These are phyloP conservation scores for Acronicta leporina DNA, from an alignment of 2,888 invertebrate species.

Conservation along the genomic window DNA sequence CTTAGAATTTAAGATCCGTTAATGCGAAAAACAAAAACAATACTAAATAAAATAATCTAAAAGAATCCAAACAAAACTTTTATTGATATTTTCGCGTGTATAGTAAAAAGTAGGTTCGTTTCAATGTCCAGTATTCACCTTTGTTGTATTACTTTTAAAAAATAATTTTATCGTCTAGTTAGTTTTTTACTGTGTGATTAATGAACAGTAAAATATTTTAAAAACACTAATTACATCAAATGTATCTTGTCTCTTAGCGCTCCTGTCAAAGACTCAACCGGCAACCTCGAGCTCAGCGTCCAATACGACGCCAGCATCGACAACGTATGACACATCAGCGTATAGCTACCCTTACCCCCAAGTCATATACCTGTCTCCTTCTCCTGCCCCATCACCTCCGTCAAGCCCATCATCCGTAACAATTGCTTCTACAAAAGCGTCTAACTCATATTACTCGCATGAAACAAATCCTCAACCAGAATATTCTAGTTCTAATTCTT, in stretches of 20 bases:
- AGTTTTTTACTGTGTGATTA: too few species aligned
- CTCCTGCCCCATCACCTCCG: slow-evolving; percentile 47
- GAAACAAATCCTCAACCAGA: slow-evolving; percentile 36
- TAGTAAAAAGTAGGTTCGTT: too few species aligned
- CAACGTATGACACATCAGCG: slow-evolving; percentile 58
- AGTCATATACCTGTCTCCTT: slow-evolving; percentile 67
- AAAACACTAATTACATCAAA: neutral
- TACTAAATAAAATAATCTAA: too few species aligned
- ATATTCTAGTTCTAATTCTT: slow-evolving; percentile 25
- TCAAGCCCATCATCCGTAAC: slow-evolving; percentile 52
- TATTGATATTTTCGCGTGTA: too few species aligned
- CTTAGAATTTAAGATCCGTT: too few species aligned
- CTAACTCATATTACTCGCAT: slow-evolving; percentile 31
- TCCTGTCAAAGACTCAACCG: slow-evolving; percentile 58
- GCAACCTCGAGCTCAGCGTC: slow-evolving; percentile 52
- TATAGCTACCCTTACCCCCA: slow-evolving; percentile 62
- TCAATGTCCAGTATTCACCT: too few species aligned
- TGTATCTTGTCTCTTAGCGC: slow-evolving; percentile 53
- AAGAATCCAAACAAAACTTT: too few species aligned
- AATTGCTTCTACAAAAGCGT: slow-evolving; percentile 16
- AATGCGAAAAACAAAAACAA: too few species aligned
- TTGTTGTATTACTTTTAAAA: too few species aligned
- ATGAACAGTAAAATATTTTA: neutral
- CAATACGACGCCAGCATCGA: slow-evolving; percentile 46
- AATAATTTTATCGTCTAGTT: too few species aligned